Evolutionary conservation across 2,797 vertebrate genomes (phyloP).

Genomic region (Hypotaenidia okinawae): DNA sequence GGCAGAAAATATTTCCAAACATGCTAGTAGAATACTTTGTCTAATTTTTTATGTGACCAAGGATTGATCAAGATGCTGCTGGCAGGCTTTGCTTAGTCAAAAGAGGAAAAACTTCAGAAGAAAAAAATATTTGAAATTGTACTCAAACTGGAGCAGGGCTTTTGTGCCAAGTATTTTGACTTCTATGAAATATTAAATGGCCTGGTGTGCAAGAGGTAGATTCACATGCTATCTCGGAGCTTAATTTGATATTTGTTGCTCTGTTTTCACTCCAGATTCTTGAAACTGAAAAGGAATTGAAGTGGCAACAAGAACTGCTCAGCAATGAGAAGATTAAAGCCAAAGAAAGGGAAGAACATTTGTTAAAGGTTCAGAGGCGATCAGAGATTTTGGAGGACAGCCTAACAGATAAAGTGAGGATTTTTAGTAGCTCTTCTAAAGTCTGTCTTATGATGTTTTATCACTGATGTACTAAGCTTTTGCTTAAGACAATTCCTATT

Average conservation of each 20-base stretch:
- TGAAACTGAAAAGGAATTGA: constrained; percentile 4
- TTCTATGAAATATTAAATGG: neutral
- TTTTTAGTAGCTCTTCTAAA: neutral
- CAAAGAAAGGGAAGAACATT: constrained; percentile 7
- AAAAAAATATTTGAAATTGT: neutral
- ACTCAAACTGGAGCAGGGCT: neutral
- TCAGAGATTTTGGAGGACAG: neutral
- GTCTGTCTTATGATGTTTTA: neutral
- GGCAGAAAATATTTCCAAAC: neutral
- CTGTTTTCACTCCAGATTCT: neutral
- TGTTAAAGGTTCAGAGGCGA: neutral
- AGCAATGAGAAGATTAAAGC: constrained; percentile 6
- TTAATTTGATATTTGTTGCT: neutral
- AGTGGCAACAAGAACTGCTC: neutral
- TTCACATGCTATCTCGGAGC: neutral
- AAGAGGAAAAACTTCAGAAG: neutral
- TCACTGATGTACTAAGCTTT: neutral
- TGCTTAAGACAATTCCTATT: neutral
- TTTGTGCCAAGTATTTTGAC: neutral
- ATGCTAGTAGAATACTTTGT: neutral
- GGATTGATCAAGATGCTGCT: neutral
- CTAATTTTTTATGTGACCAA: neutral
- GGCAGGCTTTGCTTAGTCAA: neutral
- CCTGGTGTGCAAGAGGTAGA: neutral
- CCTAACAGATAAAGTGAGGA: neutral